Conservation (phyloP, 2,113 vertebrate genomes). For the Naja naja region DNA sequence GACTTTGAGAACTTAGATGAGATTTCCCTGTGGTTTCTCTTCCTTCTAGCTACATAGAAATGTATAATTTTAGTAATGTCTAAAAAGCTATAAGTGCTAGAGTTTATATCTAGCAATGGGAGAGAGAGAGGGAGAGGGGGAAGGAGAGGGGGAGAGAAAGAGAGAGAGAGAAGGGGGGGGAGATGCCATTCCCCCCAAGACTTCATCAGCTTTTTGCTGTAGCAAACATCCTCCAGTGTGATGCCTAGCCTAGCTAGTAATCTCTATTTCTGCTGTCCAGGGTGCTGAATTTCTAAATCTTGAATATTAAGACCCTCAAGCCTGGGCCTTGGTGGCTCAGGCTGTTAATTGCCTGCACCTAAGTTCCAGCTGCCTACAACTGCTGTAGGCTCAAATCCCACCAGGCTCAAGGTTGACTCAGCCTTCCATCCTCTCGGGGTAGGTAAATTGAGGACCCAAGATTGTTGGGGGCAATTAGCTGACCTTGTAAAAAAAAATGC, state of each 20-base stretch:
- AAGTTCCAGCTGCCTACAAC: too few species aligned
- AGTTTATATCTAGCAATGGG: neutral
- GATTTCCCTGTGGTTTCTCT: neutral
- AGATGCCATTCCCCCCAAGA: neutral
- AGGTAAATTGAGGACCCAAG: too few species aligned
- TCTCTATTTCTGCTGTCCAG: neutral
- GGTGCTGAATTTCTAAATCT: neutral
- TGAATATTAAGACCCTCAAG: neutral
- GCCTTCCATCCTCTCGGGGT: too few species aligned
- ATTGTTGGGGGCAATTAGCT: too few species aligned
- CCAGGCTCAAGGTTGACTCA: too few species aligned
- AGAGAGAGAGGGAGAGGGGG: neutral
- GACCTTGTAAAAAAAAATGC: too few species aligned
- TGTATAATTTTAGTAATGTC: neutral
- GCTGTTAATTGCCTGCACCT: too few species aligned
- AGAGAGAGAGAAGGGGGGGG: accelerated
- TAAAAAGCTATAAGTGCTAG: neutral
- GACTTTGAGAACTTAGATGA: neutral
- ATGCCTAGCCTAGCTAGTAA: neutral
- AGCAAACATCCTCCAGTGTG: neutral
- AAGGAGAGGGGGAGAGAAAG: too few species aligned
- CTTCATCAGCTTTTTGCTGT: neutral
- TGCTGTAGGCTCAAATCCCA: too few species aligned
- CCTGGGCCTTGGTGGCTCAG: too few species aligned
- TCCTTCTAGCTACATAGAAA: neutral